Conservation (phyloP, 1,140 invertebrate genomes). For the Bombus pascuorum region DNA sequence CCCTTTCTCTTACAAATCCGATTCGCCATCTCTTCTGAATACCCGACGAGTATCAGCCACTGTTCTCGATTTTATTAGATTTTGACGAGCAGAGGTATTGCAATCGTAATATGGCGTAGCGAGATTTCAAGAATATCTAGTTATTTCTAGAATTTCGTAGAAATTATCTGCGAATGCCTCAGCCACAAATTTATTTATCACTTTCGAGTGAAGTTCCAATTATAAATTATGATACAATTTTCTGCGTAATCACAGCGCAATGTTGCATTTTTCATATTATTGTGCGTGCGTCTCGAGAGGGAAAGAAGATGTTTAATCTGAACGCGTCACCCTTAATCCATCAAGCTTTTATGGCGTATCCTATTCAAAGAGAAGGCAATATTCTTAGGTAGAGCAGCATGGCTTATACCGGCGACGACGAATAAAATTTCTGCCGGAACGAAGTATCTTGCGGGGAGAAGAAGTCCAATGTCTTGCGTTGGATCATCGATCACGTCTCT, state of each 20-base stretch:
- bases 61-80: slow-evolving; percentile 47
- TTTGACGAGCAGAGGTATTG: slow-evolving; percentile 25
- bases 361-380: slow-evolving; percentile 48
- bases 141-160: background rate
- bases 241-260: background rate
- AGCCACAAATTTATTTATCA: background rate
- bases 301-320: slow-evolving; percentile 31
- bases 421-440: slow-evolving; percentile 57
- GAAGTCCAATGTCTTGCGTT: slow-evolving; percentile 60
- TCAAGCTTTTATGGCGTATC: slow-evolving; percentile 40
- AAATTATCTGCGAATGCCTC: background rate
- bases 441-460: slow-evolving; percentile 14
- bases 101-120: slow-evolving; percentile 55
- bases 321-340: slow-evolving; percentile 45
- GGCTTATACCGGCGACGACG: slow-evolving; percentile 24
- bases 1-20: slow-evolving; percentile 34
- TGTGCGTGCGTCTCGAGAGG: background rate
- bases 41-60: slow-evolving; percentile 24
- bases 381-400: slow-evolving; percentile 24
- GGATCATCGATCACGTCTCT: slow-evolving; percentile 75
- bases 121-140: slow-evolving; percentile 47
- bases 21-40: slow-evolving; percentile 5
- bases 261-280: slow-evolving; percentile 2
- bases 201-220: background rate
- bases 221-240: background rate